A percentile compares a stretch with the other conserved stretches of the same genome.
These are phyloP conservation scores for Coelogynopora nodosa DNA, from an alignment of 2,888 invertebrate genomes.

Conservation along the genomic window DNA sequence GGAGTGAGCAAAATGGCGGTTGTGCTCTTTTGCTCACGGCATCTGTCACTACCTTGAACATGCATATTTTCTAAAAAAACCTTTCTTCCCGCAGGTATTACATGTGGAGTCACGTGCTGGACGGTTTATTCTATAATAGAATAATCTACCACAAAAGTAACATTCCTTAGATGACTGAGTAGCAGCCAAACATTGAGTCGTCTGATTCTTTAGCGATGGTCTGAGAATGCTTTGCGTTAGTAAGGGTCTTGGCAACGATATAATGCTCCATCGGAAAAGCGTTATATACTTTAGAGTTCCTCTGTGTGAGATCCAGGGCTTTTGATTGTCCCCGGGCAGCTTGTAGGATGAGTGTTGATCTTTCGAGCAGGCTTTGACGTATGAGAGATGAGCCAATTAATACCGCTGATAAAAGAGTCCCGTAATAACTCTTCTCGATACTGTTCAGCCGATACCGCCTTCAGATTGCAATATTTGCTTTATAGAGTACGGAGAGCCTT, in stretches of 20 bases:
- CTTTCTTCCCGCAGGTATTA: not conserved
- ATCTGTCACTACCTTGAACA: not conserved
- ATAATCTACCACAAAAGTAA: not conserved
- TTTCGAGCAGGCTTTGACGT: slow-evolving; percentile 20
- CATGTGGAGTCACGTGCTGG: not conserved
- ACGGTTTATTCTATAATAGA: not conserved
- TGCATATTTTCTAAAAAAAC: not conserved
- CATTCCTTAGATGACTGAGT: not conserved
- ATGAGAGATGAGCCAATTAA: not conserved
- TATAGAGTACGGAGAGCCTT: slow-evolving; percentile 5
- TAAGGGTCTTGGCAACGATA: not conserved
- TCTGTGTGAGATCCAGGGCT: not conserved
- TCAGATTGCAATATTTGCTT: not conserved
- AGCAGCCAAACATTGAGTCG: not conserved
- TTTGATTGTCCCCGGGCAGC: not conserved
- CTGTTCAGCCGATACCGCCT: not conserved
- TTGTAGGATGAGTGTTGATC: not conserved
- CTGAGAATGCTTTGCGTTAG: not conserved
- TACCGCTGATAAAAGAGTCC: not conserved
- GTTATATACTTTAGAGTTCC: not conserved
- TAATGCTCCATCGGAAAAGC: not conserved
- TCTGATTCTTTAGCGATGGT: not conserved
- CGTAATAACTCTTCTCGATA: not conserved
- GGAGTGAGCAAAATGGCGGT: not conserved
- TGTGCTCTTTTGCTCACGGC: not conserved